phyloP scores from a whole-genome alignment of 1,140 invertebrate species.

The Piezodorus guildinii region DNA sequence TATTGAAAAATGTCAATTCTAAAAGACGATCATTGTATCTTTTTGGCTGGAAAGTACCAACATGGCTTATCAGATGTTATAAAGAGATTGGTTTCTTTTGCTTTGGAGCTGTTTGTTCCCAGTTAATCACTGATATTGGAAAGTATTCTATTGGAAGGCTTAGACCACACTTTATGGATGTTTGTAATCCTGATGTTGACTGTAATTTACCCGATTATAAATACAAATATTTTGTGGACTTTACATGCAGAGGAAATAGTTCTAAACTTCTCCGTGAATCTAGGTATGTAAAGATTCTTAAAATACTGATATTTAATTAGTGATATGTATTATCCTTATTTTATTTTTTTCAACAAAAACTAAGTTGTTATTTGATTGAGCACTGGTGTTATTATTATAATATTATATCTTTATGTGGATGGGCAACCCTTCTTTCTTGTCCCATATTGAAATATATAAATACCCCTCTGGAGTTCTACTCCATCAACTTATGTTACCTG shows the following conservation, averaged over 20 bases:
- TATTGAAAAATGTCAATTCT: slow-evolving; percentile 13
- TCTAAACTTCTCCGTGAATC: slow-evolving; percentile 55
- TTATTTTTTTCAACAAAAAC: too few species aligned
- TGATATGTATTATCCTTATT: too few species aligned
- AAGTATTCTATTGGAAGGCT: slow-evolving; percentile 86
- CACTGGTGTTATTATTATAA: too few species aligned
- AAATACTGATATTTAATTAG: background rate
- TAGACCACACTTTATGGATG: slow-evolving; percentile 79
- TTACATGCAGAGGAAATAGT: slow-evolving; percentile 43
- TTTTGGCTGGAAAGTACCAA: slow-evolving; percentile 39
- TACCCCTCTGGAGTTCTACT: too few species aligned
- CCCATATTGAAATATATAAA: too few species aligned
- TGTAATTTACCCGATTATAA: slow-evolving; percentile 20
- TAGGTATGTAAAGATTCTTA: slow-evolving; percentile 34
- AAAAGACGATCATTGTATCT: slow-evolving; percentile 8
- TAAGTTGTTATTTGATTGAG: too few species aligned
- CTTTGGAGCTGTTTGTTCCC: slow-evolving; percentile 71
- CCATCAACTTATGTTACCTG: too few species aligned
- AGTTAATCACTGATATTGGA: slow-evolving; percentile 75
- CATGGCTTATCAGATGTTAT: slow-evolving; percentile 61
- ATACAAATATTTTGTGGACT: slow-evolving; percentile 41
- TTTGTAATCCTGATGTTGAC: slow-evolving; percentile 50
- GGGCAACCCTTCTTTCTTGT: too few species aligned
- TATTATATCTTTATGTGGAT: too few species aligned
- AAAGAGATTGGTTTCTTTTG: slow-evolving; percentile 62